Conservation (phyloP, 35 echinoderm and acorn worm species). For the Ophiothrix spiculata region DNA sequence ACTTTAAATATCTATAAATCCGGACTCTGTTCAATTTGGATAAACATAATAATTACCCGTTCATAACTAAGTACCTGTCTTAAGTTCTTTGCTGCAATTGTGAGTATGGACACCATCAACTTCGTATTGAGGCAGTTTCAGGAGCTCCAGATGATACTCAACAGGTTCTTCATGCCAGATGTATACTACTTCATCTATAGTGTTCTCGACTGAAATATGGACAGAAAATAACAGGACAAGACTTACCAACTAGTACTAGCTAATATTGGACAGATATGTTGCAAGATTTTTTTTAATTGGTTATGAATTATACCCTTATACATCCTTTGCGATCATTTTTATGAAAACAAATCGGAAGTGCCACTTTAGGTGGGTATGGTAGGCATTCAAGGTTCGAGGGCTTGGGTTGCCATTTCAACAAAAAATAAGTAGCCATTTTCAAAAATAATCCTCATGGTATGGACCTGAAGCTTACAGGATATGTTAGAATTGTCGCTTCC, state of each 20-base stretch:
- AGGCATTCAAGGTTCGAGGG: no score
- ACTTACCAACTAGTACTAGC: no score
- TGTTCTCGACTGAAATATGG: constrained; percentile 38
- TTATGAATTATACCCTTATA: not conserved
- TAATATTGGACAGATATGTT: not conserved
- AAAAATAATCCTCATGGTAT: no score
- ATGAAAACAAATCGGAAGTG: no score
- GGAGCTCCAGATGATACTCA: constrained; percentile 29
- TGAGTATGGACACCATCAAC: constrained; percentile 35
- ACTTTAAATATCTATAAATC: no score
- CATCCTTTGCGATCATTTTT: no score
- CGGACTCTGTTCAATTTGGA: not conserved
- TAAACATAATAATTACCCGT: not conserved
- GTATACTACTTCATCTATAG: constrained; percentile 23
- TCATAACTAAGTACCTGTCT: constrained; percentile 39
- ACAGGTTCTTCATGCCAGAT: constrained; percentile 28
- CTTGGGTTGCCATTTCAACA: no score
- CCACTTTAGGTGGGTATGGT: no score
- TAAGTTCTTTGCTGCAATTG: constrained; percentile 26
- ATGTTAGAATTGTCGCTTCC: no score
- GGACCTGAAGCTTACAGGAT: no score
- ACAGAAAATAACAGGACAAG: not conserved
- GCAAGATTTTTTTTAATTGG: not conserved
- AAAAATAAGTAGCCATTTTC: no score
- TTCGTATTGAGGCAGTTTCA: constrained; percentile 61